Percentiles rank a stretch among this genome's conserved stretches.
Evolutionary conservation across 2,797 vertebrate species (phyloP).

Genomic region (Pseudochirops cupreus): DNA sequence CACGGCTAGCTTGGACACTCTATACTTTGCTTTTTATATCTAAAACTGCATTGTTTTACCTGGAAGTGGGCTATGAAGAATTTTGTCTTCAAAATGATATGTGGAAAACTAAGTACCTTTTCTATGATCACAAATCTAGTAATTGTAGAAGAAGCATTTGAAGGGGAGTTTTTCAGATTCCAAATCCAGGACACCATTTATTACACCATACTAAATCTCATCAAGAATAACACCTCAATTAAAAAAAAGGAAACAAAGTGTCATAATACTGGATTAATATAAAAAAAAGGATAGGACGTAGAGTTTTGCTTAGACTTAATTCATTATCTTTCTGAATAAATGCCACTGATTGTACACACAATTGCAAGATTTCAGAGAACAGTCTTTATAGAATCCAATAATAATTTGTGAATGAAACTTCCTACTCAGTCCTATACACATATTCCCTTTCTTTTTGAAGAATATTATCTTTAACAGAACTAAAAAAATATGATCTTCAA

Average conservation of each 20-base stretch:
- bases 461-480: not conserved
- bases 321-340: not conserved
- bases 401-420: slow-evolving; percentile 18
- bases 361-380: slow-evolving; percentile 25
- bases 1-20: rapidly evolving
- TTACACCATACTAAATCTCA: not conserved
- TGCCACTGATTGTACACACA: not conserved
- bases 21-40: not conserved
- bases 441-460: not conserved
- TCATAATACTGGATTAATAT: not conserved
- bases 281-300: not conserved
- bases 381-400: slow-evolving; percentile 10
- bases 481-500: slow-evolving; percentile 21
- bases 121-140: too few species aligned
- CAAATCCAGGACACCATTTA: not conserved
- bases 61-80: not conserved
- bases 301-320: not conserved
- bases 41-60: not conserved
- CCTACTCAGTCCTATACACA: not conserved
- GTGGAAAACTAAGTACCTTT: not conserved
- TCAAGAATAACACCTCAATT: not conserved
- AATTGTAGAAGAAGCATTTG: too few species aligned
- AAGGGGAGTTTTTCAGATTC: not conserved
- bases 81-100: not conserved
- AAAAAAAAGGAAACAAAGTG: not conserved